A percentile compares a stretch with the other conserved stretches of the same genome.
Evolutionary conservation across 2,797 vertebrate species (phyloP).

Genomic region (Heteromormyrus szaboi): DNA sequence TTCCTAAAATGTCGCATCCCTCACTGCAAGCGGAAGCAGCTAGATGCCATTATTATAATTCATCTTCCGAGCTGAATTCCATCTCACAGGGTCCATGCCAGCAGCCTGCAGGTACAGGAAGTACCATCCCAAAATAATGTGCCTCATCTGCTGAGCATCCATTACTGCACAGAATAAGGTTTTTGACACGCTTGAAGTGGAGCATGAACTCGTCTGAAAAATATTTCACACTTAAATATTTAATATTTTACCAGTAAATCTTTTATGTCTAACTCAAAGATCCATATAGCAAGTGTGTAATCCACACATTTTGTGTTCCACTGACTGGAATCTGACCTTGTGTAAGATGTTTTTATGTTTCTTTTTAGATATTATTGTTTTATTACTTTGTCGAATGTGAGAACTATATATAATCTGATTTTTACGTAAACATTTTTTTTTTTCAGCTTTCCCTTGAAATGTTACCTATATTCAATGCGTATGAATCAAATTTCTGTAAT

Average conservation of each 20-base stretch:
- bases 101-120: not conserved
- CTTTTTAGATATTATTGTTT: not conserved
- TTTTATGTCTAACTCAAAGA: not conserved
- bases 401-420: not conserved
- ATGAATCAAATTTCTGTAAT: not conserved
- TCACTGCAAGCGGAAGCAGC: not conserved
- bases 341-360: not conserved
- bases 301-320: not conserved
- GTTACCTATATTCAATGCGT: not conserved
- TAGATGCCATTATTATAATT: slow-evolving; percentile 11
- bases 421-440: not conserved
- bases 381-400: not conserved
- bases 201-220: not conserved
- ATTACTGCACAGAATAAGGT: not conserved
- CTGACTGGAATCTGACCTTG: not conserved
- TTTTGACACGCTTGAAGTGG: not conserved
- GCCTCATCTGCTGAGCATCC: not conserved
- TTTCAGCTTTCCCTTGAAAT: not conserved
- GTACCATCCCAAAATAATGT: not conserved
- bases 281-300: not conserved
- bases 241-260: not conserved
- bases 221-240: slow-evolving; percentile 3
- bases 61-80: not conserved
- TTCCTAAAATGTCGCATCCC: not conserved
- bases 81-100: not conserved